Conservation (phyloP, 1,140 invertebrate species). For the Zaprionus taronus region DNA sequence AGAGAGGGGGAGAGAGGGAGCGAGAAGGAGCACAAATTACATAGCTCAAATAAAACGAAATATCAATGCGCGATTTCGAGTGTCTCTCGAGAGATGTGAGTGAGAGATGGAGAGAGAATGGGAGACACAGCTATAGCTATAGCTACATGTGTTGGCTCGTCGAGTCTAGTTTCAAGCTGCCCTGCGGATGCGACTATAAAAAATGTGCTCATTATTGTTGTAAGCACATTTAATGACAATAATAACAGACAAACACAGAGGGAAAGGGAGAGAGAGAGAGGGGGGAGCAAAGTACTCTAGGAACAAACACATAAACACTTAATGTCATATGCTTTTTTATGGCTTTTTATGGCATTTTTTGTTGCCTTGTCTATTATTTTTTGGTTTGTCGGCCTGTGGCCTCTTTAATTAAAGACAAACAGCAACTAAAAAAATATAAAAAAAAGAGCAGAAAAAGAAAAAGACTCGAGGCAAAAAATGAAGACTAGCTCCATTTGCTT, state of each 20-base stretch:
- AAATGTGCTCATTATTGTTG: conserved; percentile 48
- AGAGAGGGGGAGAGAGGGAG: not conserved
- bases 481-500: conserved; percentile 12
- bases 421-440: conserved; percentile 5
- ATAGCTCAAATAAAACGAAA: not conserved
- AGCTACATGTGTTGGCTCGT: no score
- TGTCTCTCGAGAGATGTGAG: not conserved
- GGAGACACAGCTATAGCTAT: conserved; percentile 12
- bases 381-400: conserved; percentile 34
- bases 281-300: not conserved
- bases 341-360: not conserved
- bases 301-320: conserved; percentile 41
- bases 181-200: conserved; percentile 36
- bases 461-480: not conserved
- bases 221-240: conserved; percentile 53
- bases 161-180: conserved; percentile 16
- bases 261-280: not conserved
- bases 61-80: not conserved
- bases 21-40: not conserved
- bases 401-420: conserved; percentile 46
- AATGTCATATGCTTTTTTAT: conserved; percentile 43
- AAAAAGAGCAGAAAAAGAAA: not conserved
- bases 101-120: not conserved
- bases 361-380: conserved; percentile 19
- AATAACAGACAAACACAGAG: conserved; percentile 33